A percentile compares a stretch with the other conserved stretches of the same genome.
phyloP scores from a whole-genome alignment of 2,888 invertebrate genomes.

The Fabriciana adippe region DNA sequence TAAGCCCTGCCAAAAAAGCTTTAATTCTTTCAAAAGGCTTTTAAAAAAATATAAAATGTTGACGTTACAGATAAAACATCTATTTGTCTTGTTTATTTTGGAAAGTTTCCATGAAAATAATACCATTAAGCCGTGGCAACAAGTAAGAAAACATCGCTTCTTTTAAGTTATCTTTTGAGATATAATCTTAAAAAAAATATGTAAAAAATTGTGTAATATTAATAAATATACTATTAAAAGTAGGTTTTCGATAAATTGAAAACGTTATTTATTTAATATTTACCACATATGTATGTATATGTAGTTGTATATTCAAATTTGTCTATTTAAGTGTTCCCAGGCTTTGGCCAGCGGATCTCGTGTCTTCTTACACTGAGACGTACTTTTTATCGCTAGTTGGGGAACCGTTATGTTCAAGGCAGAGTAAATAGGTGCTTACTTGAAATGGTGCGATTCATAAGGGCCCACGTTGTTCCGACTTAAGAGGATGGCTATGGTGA shows the following conservation, averaged over 20 bases:
- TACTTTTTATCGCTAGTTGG: slow-evolving; percentile 43
- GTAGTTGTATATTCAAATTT: no score
- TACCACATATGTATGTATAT: no score
- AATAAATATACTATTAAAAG: no score
- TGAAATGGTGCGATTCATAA: slow-evolving; percentile 45
- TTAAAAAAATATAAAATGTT: no score
- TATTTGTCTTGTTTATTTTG: slow-evolving; percentile 11
- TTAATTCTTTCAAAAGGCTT: no score
- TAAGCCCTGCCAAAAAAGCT: no score
- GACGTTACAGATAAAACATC: neutral
- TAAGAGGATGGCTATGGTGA: slow-evolving; percentile 41
- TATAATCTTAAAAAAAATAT: no score
- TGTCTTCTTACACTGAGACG: slow-evolving; percentile 36
- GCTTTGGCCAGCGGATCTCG: slow-evolving; percentile 25
- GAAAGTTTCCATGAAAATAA: slow-evolving; percentile 26
- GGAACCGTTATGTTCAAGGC: slow-evolving; percentile 44
- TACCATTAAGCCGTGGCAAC: slow-evolving; percentile 20
- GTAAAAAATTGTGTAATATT: no score
- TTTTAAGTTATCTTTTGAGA: neutral
- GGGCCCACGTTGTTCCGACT: slow-evolving; percentile 38
- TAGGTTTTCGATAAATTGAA: no score
- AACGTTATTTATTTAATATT: no score
- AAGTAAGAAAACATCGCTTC: slow-evolving; percentile 1
- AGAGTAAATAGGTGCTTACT: slow-evolving; percentile 46
- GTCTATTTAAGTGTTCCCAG: slow-evolving; percentile 9